phyloP scores from a whole-genome alignment of 2,888 invertebrate genomes.

The Nymphalis urticae region DNA sequence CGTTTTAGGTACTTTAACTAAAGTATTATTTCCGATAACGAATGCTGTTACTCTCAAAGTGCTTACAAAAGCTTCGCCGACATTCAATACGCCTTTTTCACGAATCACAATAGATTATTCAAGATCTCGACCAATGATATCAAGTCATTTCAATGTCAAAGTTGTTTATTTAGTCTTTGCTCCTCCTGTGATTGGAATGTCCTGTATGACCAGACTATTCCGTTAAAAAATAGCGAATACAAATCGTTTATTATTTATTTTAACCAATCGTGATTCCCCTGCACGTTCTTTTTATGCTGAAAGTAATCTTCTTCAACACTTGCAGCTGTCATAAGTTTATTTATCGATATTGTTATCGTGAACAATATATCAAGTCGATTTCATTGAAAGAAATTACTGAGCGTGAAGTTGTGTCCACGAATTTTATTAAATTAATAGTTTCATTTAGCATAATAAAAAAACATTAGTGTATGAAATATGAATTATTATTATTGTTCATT shows the following conservation, averaged over 20 bases:
- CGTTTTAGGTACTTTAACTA: no score
- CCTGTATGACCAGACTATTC: no score
- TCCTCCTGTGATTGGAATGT: no score
- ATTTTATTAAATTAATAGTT: constrained; percentile 15
- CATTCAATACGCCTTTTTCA: no score
- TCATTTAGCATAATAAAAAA: background rate
- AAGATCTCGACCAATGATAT: no score
- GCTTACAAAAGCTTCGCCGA: no score
- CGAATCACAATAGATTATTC: no score
- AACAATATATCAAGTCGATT: constrained; percentile 38
- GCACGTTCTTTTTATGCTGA: constrained; percentile 29
- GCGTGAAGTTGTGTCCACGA: constrained; percentile 24
- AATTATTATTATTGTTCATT: background rate
- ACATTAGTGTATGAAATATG: background rate
- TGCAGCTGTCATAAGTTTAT: constrained; percentile 32
- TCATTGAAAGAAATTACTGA: constrained; percentile 39
- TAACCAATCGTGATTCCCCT: constrained; percentile 16
- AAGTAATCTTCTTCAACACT: constrained; percentile 34
- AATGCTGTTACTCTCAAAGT: no score
- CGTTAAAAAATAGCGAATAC: background rate
- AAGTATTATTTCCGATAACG: no score
- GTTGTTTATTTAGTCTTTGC: no score
- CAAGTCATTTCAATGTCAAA: no score
- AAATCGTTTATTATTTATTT: constrained; percentile 10
- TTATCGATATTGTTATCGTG: constrained; percentile 43